These are phyloP conservation scores for Eristalinus aeneus DNA, from an alignment of 2,888 invertebrate genomes.

Conservation along the genomic window DNA sequence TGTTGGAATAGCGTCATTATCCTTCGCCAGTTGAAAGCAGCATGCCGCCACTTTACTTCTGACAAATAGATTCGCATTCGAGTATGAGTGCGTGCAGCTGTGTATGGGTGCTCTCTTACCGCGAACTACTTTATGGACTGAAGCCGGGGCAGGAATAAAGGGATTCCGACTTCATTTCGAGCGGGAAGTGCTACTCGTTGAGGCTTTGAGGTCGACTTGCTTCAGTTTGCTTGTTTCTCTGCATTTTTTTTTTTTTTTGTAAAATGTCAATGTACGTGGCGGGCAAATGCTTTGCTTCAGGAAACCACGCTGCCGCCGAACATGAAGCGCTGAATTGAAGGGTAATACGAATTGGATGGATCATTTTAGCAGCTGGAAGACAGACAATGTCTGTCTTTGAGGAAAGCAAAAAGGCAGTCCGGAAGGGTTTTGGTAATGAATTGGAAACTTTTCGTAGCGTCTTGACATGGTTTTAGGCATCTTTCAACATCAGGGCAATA, in stretches of 20 bases:
- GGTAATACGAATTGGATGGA: too few species aligned
- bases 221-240: background rate
- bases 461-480: too few species aligned
- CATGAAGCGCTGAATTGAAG: too few species aligned
- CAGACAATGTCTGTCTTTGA: too few species aligned
- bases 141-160: slow-evolving; percentile 18
- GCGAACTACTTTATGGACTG: background rate
- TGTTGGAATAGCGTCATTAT: slow-evolving; percentile 70
- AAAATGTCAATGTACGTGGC: slow-evolving; percentile 8
- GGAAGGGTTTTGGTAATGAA: too few species aligned
- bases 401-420: too few species aligned
- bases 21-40: slow-evolving; percentile 68
- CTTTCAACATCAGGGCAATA: too few species aligned
- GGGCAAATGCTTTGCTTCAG: slow-evolving; percentile 12
- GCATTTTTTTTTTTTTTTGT: slow-evolving; percentile 12
- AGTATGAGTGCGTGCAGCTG: background rate
- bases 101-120: background rate
- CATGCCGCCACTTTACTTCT: slow-evolving; percentile 50
- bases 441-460: too few species aligned
- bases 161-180: slow-evolving; percentile 19
- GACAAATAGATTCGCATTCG: slow-evolving; percentile 43
- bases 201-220: background rate
- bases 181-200: slow-evolving; percentile 16
- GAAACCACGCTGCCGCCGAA: background rate
- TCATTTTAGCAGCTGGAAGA: too few species aligned